Evolutionary conservation across 2,113 vertebrate species (phyloP), one percentile per base, ranked within the genome.

Genomic region (Sclerurus mexicanus): DNA sequence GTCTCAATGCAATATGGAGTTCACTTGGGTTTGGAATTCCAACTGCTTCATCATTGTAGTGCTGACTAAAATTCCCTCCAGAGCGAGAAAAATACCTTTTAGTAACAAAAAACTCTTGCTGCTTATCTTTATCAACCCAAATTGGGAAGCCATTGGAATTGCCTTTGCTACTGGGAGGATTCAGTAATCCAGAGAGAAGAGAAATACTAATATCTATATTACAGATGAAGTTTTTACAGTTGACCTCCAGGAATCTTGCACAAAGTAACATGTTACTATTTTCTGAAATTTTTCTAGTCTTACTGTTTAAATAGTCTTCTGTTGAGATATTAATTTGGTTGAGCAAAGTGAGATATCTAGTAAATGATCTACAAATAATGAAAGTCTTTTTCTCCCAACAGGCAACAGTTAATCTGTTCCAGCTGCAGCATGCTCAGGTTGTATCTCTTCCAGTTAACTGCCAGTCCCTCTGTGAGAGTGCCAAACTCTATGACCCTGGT

Each of bases 321-420:
- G 12, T 67, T 72, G 23, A 23, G 23, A 9, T 80, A 27, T 44
- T 60, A 63, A 89, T 79, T 89, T 76, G 39, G 24, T 75, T 82
- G 78, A 87, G 28, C 13, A 49, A 75, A 56, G 47, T 74, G 49
- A 64, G 85, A 53, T 66, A 73, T 4, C 8, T 69, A 33, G 20
- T 69, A 66, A 87, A 55, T 53, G 0, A 77, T 50, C 20, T 81
- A n/a, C 10, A 80, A 78, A 60, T 73, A 82, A 3, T 40, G 11
- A 46, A 13, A 13, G 35, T 35, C 15, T 74, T 76, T 96, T 27
- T 80, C 56, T 91, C 44, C 63, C 72, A 74, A 55, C 81, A 99
- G 99, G 99, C 99, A 96, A 99, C 99, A 4, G 99, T 99, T 74
- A 99, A 99, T 93, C 98, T 99, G 97, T 99, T 99, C 97, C 99